Conservation (phyloP, 1,140 invertebrate genomes). For the Drosophila neocordata region DNA sequence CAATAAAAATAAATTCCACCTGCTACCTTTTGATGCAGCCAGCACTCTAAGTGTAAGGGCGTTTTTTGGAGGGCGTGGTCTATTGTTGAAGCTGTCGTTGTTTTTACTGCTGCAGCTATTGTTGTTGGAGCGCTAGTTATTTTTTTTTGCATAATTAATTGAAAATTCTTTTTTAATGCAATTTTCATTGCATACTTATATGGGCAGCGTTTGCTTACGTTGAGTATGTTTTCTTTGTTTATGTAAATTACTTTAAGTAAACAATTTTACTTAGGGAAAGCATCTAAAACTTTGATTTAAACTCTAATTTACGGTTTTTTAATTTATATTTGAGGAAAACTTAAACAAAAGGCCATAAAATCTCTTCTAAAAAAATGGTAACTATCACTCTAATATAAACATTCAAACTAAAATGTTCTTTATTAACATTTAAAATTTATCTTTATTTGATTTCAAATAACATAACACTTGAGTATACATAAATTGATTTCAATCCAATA, state of each 20-base stretch:
- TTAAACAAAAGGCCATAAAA: no score
- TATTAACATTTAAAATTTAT: no score
- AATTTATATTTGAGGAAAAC: no score
- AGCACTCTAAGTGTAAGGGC: conserved; percentile 34
- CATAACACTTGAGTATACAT: background rate
- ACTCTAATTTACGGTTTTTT: no score
- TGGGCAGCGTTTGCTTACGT: conserved; percentile 39
- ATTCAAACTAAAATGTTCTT: no score
- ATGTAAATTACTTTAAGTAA: no score
- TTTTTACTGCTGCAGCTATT: background rate
- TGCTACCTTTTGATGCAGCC: conserved; percentile 40
- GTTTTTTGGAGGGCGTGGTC: background rate
- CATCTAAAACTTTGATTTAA: no score
- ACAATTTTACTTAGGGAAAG: no score
- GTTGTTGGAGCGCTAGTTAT: conserved; percentile 10
- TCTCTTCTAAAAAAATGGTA: no score
- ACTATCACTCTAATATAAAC: no score
- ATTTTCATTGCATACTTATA: conserved; percentile 56
- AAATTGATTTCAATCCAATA: background rate
- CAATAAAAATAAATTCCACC: conserved; percentile 75
- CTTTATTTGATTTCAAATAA: no score
- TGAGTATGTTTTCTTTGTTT: no score
- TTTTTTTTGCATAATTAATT: conserved; percentile 72
- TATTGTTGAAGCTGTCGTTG: background rate
- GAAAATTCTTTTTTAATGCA: conserved; percentile 55